Evolutionary conservation across 2,888 invertebrate species (phyloP).

Genomic region (Cantharis rufa): DNA sequence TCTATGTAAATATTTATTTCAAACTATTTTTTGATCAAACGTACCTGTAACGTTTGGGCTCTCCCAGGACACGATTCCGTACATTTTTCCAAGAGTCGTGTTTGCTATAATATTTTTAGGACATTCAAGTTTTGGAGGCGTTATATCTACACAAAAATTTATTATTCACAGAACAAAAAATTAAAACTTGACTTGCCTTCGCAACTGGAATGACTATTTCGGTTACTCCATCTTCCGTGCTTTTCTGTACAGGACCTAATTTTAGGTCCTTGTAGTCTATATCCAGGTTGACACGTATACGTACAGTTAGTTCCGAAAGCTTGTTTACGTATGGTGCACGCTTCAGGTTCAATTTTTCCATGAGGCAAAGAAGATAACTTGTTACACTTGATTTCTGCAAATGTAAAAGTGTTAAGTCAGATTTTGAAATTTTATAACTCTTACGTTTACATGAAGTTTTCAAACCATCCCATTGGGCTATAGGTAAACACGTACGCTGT

Average conservation of each 20-base stretch:
- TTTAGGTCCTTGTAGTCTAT: constrained; percentile 60
- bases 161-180: background rate
- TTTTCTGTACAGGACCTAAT: constrained; percentile 61
- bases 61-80: background rate
- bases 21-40: background rate
- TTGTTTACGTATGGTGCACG: constrained; percentile 61
- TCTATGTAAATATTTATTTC: background rate
- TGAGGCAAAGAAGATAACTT: constrained; percentile 57
- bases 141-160: background rate
- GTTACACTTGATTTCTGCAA: constrained; percentile 52
- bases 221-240: constrained; percentile 61
- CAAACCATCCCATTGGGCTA: constrained; percentile 72
- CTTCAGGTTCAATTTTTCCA: constrained; percentile 59
- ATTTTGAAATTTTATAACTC: constrained; percentile 18
- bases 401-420: background rate
- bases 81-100: background rate
- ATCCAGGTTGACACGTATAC: constrained; percentile 64
- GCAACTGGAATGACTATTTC: constrained; percentile 43
- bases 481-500: constrained; percentile 66
- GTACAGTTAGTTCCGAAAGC: constrained; percentile 64
- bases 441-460: constrained; percentile 68
- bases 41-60: background rate
- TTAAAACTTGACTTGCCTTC: constrained; percentile 17
- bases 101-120: background rate
- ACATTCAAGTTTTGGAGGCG: background rate